These are phyloP conservation scores for Nephrotoma flavescens DNA, from an alignment of 2,888 invertebrate species.

Conservation along the genomic window DNA sequence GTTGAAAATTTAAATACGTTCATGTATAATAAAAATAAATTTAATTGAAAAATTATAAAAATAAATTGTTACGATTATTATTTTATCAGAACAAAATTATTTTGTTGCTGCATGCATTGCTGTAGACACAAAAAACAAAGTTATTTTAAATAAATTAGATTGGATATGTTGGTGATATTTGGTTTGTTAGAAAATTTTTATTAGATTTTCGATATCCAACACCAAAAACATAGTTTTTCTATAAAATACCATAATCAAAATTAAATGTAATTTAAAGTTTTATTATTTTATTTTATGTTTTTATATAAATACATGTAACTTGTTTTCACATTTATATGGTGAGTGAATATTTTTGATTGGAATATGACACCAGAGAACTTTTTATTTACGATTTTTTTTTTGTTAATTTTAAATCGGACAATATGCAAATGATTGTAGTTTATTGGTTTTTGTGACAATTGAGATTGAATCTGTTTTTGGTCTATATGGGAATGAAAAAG, in stretches of 20 bases:
- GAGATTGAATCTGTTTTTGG: neutral
- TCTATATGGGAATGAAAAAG: neutral
- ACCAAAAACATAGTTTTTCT: neutral
- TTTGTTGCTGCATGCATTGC: neutral
- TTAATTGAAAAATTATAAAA: neutral
- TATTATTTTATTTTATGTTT: neutral
- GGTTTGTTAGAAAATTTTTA: neutral
- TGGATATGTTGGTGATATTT: neutral
- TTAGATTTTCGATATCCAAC: neutral
- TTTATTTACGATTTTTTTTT: neutral
- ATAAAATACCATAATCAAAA: neutral
- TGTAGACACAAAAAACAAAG: neutral
- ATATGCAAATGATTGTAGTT: neutral
- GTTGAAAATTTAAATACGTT: neutral
- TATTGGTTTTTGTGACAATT: neutral
- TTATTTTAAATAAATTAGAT: neutral
- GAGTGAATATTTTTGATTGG: neutral
- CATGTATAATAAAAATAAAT: neutral
- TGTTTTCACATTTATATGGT: neutral
- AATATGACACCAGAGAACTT: neutral
- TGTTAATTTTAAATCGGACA: neutral
- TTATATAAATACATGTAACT: neutral
- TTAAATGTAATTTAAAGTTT: neutral
- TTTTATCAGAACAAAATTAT: neutral
- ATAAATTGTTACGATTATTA: neutral